Evolutionary conservation across 1,140 invertebrate genomes (phyloP), one percentile per base, ranked within the genome.

Genomic region (Heliconius nattereri): DNA sequence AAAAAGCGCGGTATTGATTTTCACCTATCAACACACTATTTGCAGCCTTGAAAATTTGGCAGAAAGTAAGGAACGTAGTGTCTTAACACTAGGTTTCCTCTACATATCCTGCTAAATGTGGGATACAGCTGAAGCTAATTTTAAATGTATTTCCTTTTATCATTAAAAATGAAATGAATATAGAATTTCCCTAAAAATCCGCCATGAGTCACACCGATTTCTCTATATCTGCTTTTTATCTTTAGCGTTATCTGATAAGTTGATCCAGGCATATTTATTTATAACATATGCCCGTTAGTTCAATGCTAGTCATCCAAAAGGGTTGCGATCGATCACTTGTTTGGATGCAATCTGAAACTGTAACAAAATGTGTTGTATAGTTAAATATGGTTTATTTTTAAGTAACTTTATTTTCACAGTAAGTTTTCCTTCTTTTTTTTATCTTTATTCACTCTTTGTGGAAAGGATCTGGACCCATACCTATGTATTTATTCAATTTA

Each of bases 341-440:
- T 29, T 26, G 0, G 1, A 16, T 26, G 7, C 60, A 66, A 66
- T 9, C 26, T 7, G 26, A 6, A 13, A 66, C 5, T 66, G 5
- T 26, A 19, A 13, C 23, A 81, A 81, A 60, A 81, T 81, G 80
- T 77, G 80, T 75, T 81, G 73, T 66, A 49, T 81, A 32, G 45
- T 77, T 20, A 78, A 81, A 81, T 81, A 81, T 66, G 71, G 35
- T 23, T 70, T 81, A 26, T 73, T 78, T 37, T 29, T 74, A 19
- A 57, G 57, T 16, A 81, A 81, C 54, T 70, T 78, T 23, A 32
- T 81, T 52, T 81, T 81, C 45, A 78, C 75, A 26, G 80, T 81
- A 75, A 81, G 80, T 75, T 3, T 26, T 52, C 57, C 26, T 23
- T 23, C 16, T 11, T 66, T 66, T 2, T 29, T 66, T 23, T 66